Conservation (phyloP, 2,797 vertebrate species). For the Sternotherus odoratus region DNA sequence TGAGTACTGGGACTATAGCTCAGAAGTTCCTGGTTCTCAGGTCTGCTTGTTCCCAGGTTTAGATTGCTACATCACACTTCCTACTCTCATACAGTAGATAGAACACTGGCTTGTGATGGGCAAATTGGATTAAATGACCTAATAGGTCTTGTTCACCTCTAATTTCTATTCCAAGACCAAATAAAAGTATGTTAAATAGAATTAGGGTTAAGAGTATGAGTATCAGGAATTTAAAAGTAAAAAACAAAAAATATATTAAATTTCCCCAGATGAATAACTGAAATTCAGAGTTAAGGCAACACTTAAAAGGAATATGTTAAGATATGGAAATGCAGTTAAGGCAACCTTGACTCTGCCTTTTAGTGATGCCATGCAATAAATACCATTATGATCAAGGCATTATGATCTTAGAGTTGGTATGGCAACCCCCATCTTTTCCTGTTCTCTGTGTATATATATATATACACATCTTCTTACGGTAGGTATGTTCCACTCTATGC, state of each 20-base stretch:
- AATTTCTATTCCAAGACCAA: constrained; percentile 34
- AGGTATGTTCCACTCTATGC: too few species aligned
- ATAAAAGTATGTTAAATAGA: constrained; percentile 47
- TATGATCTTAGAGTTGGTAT: too few species aligned
- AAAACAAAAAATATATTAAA: neutral
- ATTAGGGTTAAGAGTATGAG: constrained; percentile 52
- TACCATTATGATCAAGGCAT: neutral
- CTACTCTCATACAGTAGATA: neutral
- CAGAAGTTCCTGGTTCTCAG: neutral
- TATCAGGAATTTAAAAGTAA: neutral
- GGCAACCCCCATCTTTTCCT: too few species aligned
- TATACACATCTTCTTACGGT: too few species aligned
- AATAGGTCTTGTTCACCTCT: neutral
- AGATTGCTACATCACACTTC: constrained; percentile 24
- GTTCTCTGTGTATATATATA: too few species aligned
- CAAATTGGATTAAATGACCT: neutral
- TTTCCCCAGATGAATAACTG: neutral
- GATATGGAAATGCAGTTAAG: neutral
- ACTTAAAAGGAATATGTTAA: neutral
- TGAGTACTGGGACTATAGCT: neutral
- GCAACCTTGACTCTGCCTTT: neutral
- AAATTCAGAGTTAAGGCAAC: neutral
- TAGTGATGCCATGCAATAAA: neutral
- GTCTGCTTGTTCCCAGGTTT: neutral
- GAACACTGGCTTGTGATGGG: neutral